Base-by-base conservation (phyloP, 2,888 invertebrate species). In the Xestoiulus laeticollis region DNA sequence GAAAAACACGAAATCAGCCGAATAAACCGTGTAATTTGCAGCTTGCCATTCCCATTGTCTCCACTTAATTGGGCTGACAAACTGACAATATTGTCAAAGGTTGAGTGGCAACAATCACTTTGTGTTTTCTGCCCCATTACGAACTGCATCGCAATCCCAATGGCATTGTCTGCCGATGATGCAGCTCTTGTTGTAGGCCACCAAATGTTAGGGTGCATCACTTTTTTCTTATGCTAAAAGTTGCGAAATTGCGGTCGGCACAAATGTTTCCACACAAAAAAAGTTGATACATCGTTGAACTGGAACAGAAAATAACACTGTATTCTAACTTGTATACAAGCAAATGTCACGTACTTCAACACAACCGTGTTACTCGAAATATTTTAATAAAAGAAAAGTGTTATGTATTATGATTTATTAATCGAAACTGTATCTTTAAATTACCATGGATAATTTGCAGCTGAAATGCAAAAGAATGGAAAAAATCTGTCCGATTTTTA, bases 61-160 rank as follows among this genome's bases (percentile, higher is more conserved):
- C 85, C 85, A 85, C 43, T 85, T 85, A 85, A 85, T 85, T 85
- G 85, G 85, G 82, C 82, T 82, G 32, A 32, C 82, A 82, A 82
- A 26, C 82, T 82, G 82, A 82, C 82, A 82, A 32, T n/a, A 32
- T 32, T 30, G 82, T 82, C 82, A 82, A 82, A 82, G 82, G 82
- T 82, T 82, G 82, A 82, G 30, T 82, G 82, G 32, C 82, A 82
- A 82, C 82, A 82, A 82, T 82, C 82, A 82, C 26, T 26, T n/a
- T 82, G 82, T 82, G 48, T 48, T 48, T 82, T 82, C 82, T 82
- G 82, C 82, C 26, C 82, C 82, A 82, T 82, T 82, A 82, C 82
- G 48, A 82, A n/a, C 82, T 82, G 82, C 48, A 82, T 82, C 32
- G 19, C 82, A 82, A 82, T 32, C 32, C 48, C 48, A 48, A 48